These are phyloP conservation scores for Drosophila stalkeri DNA, from an alignment of 2,888 invertebrate species.

Conservation along the genomic window DNA sequence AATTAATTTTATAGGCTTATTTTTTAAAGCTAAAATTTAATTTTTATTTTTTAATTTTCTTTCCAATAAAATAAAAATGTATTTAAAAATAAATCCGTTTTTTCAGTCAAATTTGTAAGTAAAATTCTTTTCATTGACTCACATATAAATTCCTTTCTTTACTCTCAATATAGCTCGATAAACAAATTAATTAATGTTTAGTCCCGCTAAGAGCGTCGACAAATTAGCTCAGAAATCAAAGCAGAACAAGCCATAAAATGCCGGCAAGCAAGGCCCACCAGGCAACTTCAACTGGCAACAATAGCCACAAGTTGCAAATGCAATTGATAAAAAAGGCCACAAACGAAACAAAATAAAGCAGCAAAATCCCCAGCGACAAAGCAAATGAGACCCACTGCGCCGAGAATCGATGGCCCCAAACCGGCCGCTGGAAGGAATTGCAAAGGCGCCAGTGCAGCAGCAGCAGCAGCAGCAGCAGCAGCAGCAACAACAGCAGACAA, in stretches of 20 bases:
- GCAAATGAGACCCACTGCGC: constrained; percentile 71
- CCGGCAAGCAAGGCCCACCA: constrained; percentile 12
- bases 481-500: constrained; percentile 21
- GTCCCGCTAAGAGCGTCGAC: constrained; percentile 29
- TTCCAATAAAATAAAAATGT: background rate
- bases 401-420: constrained; percentile 49
- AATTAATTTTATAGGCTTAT: no score
- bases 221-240: constrained; percentile 54
- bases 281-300: constrained; percentile 44
- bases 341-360: constrained; percentile 35
- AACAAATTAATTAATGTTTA: constrained; percentile 13
- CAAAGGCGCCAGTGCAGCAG: constrained; percentile 31
- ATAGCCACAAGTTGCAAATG: constrained; percentile 71
- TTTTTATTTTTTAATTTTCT: no score
- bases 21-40: no score
- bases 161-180: background rate
- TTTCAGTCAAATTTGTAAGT: background rate
- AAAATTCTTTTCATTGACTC: background rate
- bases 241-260: constrained; percentile 57
- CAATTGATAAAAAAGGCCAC: constrained; percentile 44
- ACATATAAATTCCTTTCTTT: background rate
- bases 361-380: constrained; percentile 71
- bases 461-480: background rate
- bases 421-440: constrained; percentile 53
- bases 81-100: background rate